Evolutionary conservation across 2,888 invertebrate genomes (phyloP).

Genomic region (Neoaliturus tenellus): DNA sequence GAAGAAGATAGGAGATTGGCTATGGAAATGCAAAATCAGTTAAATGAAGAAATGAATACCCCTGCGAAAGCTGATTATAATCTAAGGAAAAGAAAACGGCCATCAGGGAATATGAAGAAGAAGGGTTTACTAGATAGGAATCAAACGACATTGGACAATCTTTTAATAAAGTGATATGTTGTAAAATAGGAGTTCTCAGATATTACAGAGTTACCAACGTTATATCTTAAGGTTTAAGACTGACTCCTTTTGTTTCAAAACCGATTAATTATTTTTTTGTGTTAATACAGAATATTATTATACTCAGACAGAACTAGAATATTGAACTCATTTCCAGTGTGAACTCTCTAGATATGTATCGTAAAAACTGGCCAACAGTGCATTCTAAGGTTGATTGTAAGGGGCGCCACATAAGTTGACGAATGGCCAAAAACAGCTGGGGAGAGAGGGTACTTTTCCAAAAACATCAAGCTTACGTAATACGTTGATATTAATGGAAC

Average conservation of each 20-base stretch:
- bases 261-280: too few relatives aligned
- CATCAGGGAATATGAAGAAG: not conserved
- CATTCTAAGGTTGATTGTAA: too few relatives aligned
- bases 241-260: not conserved
- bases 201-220: not conserved
- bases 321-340: too few relatives aligned
- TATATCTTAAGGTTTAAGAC: not conserved
- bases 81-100: constrained; percentile 16
- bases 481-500: too few relatives aligned
- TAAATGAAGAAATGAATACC: not conserved
- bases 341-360: too few relatives aligned
- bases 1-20: constrained; percentile 13
- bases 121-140: constrained; percentile 10
- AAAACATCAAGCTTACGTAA: too few relatives aligned
- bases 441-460: too few relatives aligned
- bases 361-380: too few relatives aligned
- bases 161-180: constrained; percentile 20
- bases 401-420: too few relatives aligned
- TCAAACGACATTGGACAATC: constrained; percentile 21
- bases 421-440: too few relatives aligned
- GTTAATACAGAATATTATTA: too few relatives aligned
- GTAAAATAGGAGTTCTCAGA: not conserved
- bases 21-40: not conserved
- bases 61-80: constrained; percentile 27
- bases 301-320: too few relatives aligned